Percentiles rank a stretch among this genome's conserved stretches.
Evolutionary conservation across 1,140 invertebrate genomes (phyloP).

Genomic region (Philotrypesis tridentata): DNA sequence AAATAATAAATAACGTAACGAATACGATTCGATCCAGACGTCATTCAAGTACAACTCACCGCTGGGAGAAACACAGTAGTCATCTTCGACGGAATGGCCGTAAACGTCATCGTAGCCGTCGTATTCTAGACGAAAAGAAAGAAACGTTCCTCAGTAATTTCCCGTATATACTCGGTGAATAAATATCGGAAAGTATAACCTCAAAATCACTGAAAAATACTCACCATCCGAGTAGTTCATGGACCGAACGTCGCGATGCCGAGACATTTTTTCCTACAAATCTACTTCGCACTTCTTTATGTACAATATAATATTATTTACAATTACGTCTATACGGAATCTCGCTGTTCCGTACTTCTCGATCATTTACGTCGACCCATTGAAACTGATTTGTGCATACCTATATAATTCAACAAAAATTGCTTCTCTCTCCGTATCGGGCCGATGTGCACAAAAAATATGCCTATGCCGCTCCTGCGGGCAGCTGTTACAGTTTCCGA

Average conservation of each 20-base stretch:
- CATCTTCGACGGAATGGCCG: slow-evolving; percentile 93
- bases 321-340: neutral
- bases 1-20: slow-evolving; percentile 15
- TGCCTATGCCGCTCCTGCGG: no score
- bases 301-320: neutral
- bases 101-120: slow-evolving; percentile 94
- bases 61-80: slow-evolving; percentile 90
- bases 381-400: no score
- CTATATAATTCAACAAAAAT: no score
- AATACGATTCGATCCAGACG: slow-evolving; percentile 12
- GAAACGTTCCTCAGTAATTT: slow-evolving; percentile 23
- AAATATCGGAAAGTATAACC: slow-evolving; percentile 23
- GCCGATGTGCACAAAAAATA: no score
- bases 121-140: slow-evolving; percentile 79
- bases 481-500: no score
- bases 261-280: slow-evolving; percentile 78
- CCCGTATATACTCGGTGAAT: neutral
- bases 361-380: neutral
- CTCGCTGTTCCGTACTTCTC: neutral
- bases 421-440: no score
- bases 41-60: slow-evolving; percentile 74
- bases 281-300: neutral
- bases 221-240: slow-evolving; percentile 84
- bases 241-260: slow-evolving; percentile 84
- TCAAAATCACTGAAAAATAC: slow-evolving; percentile 43